Evolutionary conservation across 2,888 invertebrate genomes (phyloP).

Genomic region (Drosophila stalkeri): DNA sequence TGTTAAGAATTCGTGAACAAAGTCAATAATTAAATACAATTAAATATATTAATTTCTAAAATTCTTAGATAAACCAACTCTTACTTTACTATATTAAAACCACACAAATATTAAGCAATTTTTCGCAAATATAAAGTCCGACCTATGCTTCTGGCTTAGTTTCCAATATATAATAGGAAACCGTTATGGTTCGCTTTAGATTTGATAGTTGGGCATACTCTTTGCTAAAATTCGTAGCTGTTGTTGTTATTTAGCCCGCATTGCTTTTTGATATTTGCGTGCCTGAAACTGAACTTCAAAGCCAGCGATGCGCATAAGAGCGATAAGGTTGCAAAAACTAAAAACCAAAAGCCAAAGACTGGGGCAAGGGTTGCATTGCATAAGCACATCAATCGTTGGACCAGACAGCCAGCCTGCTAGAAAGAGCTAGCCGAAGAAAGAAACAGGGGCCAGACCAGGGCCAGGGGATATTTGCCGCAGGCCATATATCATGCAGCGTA

Average conservation of each 20-base stretch:
- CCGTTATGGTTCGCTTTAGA: not conserved
- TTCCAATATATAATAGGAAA: too few relatives aligned
- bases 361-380: constrained; percentile 76
- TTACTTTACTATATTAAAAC: too few relatives aligned
- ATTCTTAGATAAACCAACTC: too few relatives aligned
- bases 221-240: constrained; percentile 29
- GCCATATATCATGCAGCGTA: constrained; percentile 68
- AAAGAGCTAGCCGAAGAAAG: not conserved
- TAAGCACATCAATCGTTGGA: constrained; percentile 77
- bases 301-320: constrained; percentile 62
- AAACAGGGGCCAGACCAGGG: not conserved
- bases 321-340: constrained; percentile 60
- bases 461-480: constrained; percentile 60
- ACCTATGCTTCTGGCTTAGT: not conserved
- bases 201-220: constrained; percentile 10
- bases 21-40: too few relatives aligned
- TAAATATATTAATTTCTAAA: too few relatives aligned
- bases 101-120: too few relatives aligned
- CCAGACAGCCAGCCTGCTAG: constrained; percentile 57
- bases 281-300: constrained; percentile 71
- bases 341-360: constrained; percentile 46
- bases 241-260: constrained; percentile 52
- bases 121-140: too few relatives aligned
- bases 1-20: too few relatives aligned
- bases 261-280: constrained; percentile 72